A percentile compares a stretch with the other conserved stretches of the same genome.
phyloP scores from a whole-genome alignment of 1,140 invertebrate genomes.

The Galendromus occidentalis region DNA sequence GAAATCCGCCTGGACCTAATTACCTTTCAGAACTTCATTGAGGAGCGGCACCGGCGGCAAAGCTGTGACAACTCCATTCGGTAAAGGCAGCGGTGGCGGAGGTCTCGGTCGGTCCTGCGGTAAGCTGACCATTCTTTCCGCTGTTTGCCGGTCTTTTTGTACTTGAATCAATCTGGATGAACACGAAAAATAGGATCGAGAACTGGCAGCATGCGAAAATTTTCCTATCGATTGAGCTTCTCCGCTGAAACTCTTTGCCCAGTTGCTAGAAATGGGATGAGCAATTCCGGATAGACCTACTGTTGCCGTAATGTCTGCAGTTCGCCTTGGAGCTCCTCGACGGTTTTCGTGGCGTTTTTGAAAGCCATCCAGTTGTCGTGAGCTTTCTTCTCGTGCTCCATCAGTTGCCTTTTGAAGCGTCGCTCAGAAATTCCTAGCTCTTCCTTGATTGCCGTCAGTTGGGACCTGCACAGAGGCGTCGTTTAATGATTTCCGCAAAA shows the following conservation, averaged over 20 bases:
- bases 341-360: constrained; percentile 46
- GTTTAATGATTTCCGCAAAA: no score
- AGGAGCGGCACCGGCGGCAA: background rate
- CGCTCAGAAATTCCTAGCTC: constrained; percentile 58
- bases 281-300: no score
- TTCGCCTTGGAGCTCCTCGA: constrained; percentile 52
- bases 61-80: background rate
- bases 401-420: constrained; percentile 48
- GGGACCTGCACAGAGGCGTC: background rate
- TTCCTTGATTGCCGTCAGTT: constrained; percentile 34
- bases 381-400: constrained; percentile 47
- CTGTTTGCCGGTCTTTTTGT: background rate
- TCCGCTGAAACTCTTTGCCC: no score
- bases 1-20: background rate
- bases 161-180: background rate
- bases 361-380: constrained; percentile 53
- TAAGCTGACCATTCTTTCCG: background rate
- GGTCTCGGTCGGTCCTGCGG: background rate
- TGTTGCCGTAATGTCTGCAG: constrained; percentile 30
- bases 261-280: no score
- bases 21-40: background rate
- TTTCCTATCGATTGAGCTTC: no score
- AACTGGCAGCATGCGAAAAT: no score
- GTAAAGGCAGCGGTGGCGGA: background rate
- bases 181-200: no score